Base-by-base conservation (phyloP, 2,113 vertebrate genomes). In the Macheiramphus alcinus region DNA sequence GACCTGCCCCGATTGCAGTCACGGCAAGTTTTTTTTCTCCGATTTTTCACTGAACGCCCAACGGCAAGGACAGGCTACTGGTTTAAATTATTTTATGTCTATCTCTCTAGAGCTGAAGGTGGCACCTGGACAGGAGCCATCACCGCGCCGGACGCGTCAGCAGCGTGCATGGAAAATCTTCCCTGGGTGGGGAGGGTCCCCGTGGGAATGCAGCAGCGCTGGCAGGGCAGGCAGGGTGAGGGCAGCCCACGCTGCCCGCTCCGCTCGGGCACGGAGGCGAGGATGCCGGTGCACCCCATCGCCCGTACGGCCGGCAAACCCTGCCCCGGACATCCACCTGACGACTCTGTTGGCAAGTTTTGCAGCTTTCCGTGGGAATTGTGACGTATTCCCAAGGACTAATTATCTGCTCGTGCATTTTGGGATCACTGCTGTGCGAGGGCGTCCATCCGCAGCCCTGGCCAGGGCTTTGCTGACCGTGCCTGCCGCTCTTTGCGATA, bases 21-120 rank as follows among this genome's bases (percentile, higher is more conserved):
- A 3, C 10, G 0, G 2, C 7, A 1, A 32, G 67, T 0, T 31
- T 6, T 50, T 4, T 31, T 3, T 2, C 50, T 5, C 67, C 4
- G 14, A 3, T 52, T 90, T 90, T 12, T 2, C 74, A 19, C 38
- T 1, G 1, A 38, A 6, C 4, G 6, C 0, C 17, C 40, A 5
- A 9, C 0, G 25, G 47, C 52, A 11, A 38, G 62, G 52, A 3
- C 10, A 16, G 61, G 14, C 16, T 1, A 0, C 32, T 0, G n/a
- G 8, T 2, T 6, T 34, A 9, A 36, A 16, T 27, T 10, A 5
- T 25, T 7, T 12, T 4, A 1, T 18, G 15, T 14, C 32, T 36
- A 1, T 21, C 36, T 40, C 40, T 42, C 45, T 7, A 0, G 29
- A 40, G 42, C 70, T 45, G 86, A 16, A 17, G 59, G 2, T 1